Conservation (phyloP, 2,888 invertebrate species). For the Lepidocyrtoides sp. region DNA sequence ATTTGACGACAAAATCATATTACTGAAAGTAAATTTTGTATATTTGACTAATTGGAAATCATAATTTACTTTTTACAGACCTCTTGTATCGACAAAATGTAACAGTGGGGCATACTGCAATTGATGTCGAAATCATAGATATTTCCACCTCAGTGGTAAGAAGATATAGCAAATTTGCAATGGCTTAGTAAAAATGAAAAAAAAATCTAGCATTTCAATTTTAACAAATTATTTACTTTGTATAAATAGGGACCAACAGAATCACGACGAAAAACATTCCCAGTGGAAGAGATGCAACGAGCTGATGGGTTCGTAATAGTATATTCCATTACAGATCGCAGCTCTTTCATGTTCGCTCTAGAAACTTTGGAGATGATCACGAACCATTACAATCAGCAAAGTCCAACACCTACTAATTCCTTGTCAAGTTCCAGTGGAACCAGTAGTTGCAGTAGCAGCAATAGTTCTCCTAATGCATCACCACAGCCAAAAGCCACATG, state of each 20-base stretch:
- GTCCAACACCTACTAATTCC: conserved; percentile 15
- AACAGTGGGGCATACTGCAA: conserved; percentile 90
- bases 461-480: conserved; percentile 64
- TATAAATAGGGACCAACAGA: conserved; percentile 86
- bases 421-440: conserved; percentile 40
- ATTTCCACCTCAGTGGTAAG: conserved; percentile 89
- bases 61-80: conserved; percentile 88
- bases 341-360: conserved; percentile 91
- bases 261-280: conserved; percentile 86
- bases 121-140: conserved; percentile 93
- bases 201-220: no score
- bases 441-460: conserved; percentile 41
- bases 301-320: conserved; percentile 93
- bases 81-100: conserved; percentile 92
- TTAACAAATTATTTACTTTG: no score
- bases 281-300: conserved; percentile 90
- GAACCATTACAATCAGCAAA: conserved; percentile 70
- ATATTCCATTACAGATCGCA: conserved; percentile 92
- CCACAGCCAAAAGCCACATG: conserved; percentile 80
- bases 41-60: background rate
- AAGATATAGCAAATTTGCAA: no score
- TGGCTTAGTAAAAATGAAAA: no score
- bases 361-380: conserved; percentile 89
- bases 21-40: background rate
- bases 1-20: background rate